Evolutionary conservation across 2,888 invertebrate species (phyloP).

Genomic region (Aporophyla nigra): DNA sequence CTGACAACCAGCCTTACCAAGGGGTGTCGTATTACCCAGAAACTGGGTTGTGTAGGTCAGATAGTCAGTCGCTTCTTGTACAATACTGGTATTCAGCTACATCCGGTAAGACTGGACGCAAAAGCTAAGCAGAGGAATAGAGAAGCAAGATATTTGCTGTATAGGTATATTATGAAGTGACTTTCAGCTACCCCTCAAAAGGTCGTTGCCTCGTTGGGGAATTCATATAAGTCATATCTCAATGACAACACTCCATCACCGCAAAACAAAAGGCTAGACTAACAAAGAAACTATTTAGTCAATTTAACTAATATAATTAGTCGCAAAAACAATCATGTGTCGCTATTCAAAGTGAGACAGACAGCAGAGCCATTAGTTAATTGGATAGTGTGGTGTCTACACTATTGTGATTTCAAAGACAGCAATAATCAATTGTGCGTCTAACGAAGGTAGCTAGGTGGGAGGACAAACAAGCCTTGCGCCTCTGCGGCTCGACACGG

Average conservation of each 20-base stretch:
- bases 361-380: constrained; percentile 59
- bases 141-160: background rate
- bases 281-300: constrained; percentile 9
- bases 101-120: no score
- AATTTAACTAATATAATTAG: constrained; percentile 27
- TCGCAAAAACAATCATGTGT: constrained; percentile 20
- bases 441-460: constrained; percentile 61
- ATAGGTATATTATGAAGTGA: background rate
- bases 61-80: no score
- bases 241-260: constrained; percentile 20
- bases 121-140: background rate
- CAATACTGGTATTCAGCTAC: no score
- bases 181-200: constrained; percentile 18
- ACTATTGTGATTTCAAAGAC: constrained; percentile 67
- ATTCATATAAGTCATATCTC: constrained; percentile 15
- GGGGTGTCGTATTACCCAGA: no score
- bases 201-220: background rate
- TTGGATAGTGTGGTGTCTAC: constrained; percentile 57
- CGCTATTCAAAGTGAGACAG: constrained; percentile 21
- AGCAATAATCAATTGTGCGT: constrained; percentile 64
- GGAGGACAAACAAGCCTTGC: constrained; percentile 32
- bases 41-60: no score
- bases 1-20: no score
- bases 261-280: constrained; percentile 16
- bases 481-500: background rate